Base-by-base conservation (phyloP, 2,888 invertebrate genomes). In the Melanargia galathea region DNA sequence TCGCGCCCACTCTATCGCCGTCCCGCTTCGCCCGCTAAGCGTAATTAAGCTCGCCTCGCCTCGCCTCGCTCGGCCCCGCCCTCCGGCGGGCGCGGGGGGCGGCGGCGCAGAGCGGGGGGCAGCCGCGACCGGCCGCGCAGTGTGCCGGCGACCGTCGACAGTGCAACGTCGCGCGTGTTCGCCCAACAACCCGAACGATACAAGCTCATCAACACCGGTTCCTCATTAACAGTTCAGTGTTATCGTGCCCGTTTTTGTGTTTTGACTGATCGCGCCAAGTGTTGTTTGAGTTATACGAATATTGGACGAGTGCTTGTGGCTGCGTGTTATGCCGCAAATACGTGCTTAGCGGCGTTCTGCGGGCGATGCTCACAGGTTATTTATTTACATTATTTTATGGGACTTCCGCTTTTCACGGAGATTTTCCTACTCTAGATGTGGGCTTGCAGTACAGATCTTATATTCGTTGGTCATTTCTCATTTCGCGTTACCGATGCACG, bases 1-100 rank as follows among this genome's bases (percentile, higher is more conserved):
- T 92, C 92, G 92, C 92, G 92, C 92, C 90, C 91, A 87, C 90
- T 88, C 83, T 90, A 88, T 87, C 83, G 86, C 89, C 84, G 85
- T 92, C 92, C 86, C 86, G 86, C 82, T 92, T 84, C 81, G 82
- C 80, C 88, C 84, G 82, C 83, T 81, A 83, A 83, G 83, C 87
- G 90, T 90, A 90, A 90, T 91, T 90, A 90, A 88, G 90, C 87
- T 87, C 86, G 90, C 86, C 88, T 90, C 87, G 87, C 87, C 87
- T 89, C 86, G 86, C 81, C 86, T 87, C 89, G 81, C 83, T 81
- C 71, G 76, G 83, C 86, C 80, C 84, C 86, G 86, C 89, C 88
- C 72, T 79, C 77, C 70, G 76, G 65, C 75, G 77, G 72, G 76
- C 66, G 74, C 70, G 78, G 73, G 75, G 77, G 69, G 70, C 33